A percentile compares a stretch with the other conserved stretches of the same genome.
Conservation (phyloP, 2,888 invertebrate genomes). For the Drosophila heteroneura region DNA sequence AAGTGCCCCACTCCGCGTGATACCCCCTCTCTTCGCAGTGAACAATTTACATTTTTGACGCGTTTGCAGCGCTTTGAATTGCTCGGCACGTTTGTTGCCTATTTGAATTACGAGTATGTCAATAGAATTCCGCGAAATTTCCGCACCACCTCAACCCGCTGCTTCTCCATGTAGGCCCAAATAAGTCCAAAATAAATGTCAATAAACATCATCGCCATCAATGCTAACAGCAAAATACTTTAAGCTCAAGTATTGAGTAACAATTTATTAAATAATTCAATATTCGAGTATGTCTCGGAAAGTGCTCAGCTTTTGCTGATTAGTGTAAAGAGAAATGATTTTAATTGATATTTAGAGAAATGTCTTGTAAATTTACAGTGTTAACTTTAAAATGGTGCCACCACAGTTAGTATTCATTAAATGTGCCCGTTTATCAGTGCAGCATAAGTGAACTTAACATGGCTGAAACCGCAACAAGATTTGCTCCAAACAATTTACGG, state of each 20-base stretch:
- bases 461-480: slow-evolving; percentile 18
- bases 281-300: not conserved
- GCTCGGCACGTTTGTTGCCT: slow-evolving; percentile 74
- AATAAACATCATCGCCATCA: slow-evolving; percentile 55
- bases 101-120: slow-evolving; percentile 73
- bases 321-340: not conserved
- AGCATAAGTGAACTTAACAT: slow-evolving; percentile 19
- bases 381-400: not conserved
- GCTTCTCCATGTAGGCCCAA: slow-evolving; percentile 20
- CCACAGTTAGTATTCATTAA: not conserved
- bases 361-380: not conserved
- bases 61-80: slow-evolving; percentile 64
- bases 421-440: slow-evolving; percentile 1
- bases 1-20: not conserved
- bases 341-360: not conserved
- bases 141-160: not conserved
- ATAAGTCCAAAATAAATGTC: slow-evolving; percentile 69
- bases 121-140: slow-evolving; percentile 58
- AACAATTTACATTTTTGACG: slow-evolving; percentile 74
- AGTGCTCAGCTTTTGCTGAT: not conserved
- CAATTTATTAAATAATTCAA: slow-evolving; percentile 6
- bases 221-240: slow-evolving; percentile 44
- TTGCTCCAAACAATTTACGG: slow-evolving; percentile 25
- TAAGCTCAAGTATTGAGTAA: slow-evolving; percentile 16
- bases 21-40: not conserved